Conservation (phyloP, 1,140 invertebrate species). For the Drosophila sucinea region DNA sequence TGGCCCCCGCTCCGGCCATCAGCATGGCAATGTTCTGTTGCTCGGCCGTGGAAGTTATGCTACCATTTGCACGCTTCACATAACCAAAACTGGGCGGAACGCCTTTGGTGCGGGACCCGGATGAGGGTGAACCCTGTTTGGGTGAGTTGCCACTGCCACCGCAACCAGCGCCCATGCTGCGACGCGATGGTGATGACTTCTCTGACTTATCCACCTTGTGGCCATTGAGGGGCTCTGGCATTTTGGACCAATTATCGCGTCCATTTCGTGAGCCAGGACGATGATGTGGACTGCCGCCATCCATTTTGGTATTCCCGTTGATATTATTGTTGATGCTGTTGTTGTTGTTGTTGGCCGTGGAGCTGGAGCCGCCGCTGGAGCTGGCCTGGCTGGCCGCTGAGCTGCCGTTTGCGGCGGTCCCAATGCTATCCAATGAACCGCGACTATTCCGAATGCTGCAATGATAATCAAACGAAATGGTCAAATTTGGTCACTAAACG, state of each 20-base stretch:
- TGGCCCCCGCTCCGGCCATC: constrained; percentile 82
- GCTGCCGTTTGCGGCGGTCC: constrained; percentile 73
- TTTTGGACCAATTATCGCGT: constrained; percentile 81
- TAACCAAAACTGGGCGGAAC: constrained; percentile 92
- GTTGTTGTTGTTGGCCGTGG: constrained; percentile 38
- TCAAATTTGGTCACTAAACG: background rate
- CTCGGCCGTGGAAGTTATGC: constrained; percentile 83
- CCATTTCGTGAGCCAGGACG: constrained; percentile 75
- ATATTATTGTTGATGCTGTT: constrained; percentile 61
- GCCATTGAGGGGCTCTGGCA: constrained; percentile 79
- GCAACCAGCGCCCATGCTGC: constrained; percentile 70
- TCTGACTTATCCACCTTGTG: constrained; percentile 74
- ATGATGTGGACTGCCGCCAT: constrained; percentile 73
- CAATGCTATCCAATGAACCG: constrained; percentile 81
- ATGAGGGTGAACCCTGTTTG: constrained; percentile 83
- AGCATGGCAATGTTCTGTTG: constrained; percentile 83
- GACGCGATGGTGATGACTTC: constrained; percentile 77
- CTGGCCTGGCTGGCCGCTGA: constrained; percentile 77
- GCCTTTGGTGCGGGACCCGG: constrained; percentile 85
- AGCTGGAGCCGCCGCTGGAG: constrained; percentile 71
- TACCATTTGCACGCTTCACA: constrained; percentile 90
- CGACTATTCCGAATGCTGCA: constrained; percentile 81
- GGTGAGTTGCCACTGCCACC: constrained; percentile 83
- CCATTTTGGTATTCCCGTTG: constrained; percentile 61
- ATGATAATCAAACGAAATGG: constrained; percentile 5